Evolutionary conservation across 2,113 vertebrate species (phyloP).

Genomic region (Esox niger): DNA sequence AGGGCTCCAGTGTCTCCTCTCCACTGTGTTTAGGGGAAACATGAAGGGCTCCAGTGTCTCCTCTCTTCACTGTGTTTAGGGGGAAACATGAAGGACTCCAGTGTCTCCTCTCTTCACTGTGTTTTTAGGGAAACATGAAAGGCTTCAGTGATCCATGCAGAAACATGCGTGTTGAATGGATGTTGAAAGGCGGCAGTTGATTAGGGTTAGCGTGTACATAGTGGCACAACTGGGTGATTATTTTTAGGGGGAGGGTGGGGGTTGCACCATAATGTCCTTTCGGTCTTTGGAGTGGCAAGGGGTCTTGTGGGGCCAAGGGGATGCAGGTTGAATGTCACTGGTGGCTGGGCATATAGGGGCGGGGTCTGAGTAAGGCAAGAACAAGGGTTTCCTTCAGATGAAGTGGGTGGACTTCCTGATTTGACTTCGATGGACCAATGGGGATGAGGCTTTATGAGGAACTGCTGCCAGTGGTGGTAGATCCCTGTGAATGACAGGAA

Average conservation of each 20-base stretch:
- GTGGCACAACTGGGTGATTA: not conserved
- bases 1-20: conserved; percentile 11
- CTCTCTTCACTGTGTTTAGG: conserved; percentile 6
- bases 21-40: conserved; percentile 1
- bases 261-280: conserved; percentile 14
- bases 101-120: conserved; percentile 4
- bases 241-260: not conserved
- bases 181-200: conserved; percentile 24
- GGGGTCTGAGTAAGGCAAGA: not conserved
- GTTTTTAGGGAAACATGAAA: conserved; percentile 8
- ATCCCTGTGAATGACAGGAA: conserved; percentile 62
- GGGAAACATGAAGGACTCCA: conserved; percentile 16
- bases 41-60: conserved; percentile 11
- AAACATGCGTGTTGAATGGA: conserved; percentile 49
- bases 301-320: not conserved
- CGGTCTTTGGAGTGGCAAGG: conserved; percentile 19
- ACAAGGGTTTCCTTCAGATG: conserved; percentile 20
- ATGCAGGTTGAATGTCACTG: conserved; percentile 15
- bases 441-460: conserved; percentile 56
- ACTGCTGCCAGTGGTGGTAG: conserved; percentile 69
- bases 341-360: not conserved
- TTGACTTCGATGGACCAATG: conserved; percentile 21
- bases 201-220: conserved; percentile 48
- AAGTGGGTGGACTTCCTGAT: conserved; percentile 28
- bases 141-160: conserved; percentile 53